Base-by-base conservation (phyloP, 2,113 vertebrate genomes). In the Lophochroa leadbeateri region DNA sequence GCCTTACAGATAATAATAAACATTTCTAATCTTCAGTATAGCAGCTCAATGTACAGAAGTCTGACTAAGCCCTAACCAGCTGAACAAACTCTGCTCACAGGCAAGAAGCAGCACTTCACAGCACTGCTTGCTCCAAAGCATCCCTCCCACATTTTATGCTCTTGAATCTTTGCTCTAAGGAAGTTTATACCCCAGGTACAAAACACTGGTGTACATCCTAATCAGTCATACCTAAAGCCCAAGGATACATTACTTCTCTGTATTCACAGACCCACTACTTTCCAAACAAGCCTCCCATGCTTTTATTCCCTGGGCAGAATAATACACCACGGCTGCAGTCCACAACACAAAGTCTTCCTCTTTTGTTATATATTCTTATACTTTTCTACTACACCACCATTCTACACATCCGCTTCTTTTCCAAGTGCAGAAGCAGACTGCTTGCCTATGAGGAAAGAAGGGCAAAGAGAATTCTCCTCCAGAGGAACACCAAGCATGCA, bases 191-290 rank as follows among this genome's bases (percentile, higher is more conserved):
- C 44, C 50, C 11, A 15, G 12, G 18, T 71, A n/a, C 18, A 50
- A n/a, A 13, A 65, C 4, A 8, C 4, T 1, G 1, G 21, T 20
- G 27, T 12, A 43, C 3, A 20, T 49, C 27, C 46, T 10, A 58
- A n/a, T 41, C 52, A 43, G n/a, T 4, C 60, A 68, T 37, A 57
- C 16, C 29, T 10, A 44, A 63, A 44, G 33, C 43, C 68, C 1
- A 2, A 39, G 18, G 31, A 63, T 20, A n/a, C 11, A 4, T 33
- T 19, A n/a, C 29, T 25, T 39, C 49, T 15, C 76, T 70, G 24
- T 43, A 35, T 16, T 65, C 16, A 46, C 19, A 44, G 53, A 43
- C 11, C 7, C 28, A 11, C 58, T 55, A 7, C n/a, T 74, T 43
- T 41, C 35, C 24, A 25, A 55, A 43, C 31, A 13, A 31, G 43